Percentiles rank a stretch among this genome's conserved stretches.
Evolutionary conservation across 2,888 invertebrate species (phyloP).

Genomic region (Achlya flavicornis): DNA sequence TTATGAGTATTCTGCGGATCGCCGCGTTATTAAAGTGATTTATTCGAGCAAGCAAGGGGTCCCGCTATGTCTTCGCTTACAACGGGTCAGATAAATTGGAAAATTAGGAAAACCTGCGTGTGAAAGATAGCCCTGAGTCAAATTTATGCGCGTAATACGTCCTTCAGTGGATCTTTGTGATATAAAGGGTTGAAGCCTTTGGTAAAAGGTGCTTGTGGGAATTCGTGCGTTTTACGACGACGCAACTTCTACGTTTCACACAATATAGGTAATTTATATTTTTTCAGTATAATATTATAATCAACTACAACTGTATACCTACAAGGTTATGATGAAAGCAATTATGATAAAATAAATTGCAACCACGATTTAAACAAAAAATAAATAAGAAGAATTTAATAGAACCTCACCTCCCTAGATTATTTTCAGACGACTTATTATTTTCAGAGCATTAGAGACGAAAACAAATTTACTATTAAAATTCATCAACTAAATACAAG

Average conservation of each 20-base stretch:
- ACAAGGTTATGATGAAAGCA: no score
- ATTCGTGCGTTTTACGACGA: background rate
- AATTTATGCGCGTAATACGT: slow-evolving; percentile 37
- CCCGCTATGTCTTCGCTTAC: slow-evolving; percentile 39
- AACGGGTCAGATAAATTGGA: slow-evolving; percentile 58
- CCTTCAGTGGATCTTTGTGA: slow-evolving; percentile 15
- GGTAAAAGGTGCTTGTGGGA: background rate
- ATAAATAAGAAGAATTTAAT: no score
- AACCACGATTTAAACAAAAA: no score
- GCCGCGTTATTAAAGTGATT: slow-evolving; percentile 62
- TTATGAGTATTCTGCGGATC: slow-evolving; percentile 50
- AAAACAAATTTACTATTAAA: background rate
- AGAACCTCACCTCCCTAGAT: no score
- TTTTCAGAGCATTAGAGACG: background rate
- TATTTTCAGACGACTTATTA: background rate
- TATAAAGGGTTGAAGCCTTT: background rate
- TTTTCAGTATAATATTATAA: background rate
- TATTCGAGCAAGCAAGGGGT: slow-evolving; percentile 47
- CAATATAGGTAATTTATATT: background rate
- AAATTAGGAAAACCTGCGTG: slow-evolving; percentile 58
- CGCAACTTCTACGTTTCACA: background rate
- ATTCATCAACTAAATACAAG: slow-evolving; percentile 11
- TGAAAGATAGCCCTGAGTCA: slow-evolving; percentile 53
- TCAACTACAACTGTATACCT: background rate
- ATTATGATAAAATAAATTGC: no score